Evolutionary conservation across 2,113 vertebrate genomes (phyloP).

Genomic region (Lipotes vexillifer): DNA sequence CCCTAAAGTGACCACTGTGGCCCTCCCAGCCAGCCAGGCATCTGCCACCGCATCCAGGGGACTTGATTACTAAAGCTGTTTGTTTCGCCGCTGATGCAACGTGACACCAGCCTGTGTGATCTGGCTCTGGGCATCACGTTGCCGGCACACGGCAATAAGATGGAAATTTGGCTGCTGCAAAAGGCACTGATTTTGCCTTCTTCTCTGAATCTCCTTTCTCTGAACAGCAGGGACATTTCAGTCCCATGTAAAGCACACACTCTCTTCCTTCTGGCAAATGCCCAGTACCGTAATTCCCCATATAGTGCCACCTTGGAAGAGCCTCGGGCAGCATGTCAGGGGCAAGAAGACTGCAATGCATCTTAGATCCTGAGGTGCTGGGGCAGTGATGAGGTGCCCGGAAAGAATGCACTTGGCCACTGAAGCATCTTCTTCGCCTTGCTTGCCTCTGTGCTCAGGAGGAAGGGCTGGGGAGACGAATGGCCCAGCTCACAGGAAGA

Average conservation of each 20-base stretch:
- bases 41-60: not conserved
- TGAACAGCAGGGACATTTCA: constrained; percentile 59
- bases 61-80: constrained; percentile 31
- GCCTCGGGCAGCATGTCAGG: not conserved
- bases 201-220: constrained; percentile 47
- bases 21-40: not conserved
- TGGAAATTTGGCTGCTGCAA: constrained; percentile 42
- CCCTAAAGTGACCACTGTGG: accelerated
- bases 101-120: not conserved
- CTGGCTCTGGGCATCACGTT: not conserved
- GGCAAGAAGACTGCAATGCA: not conserved
- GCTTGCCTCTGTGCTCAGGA: not conserved
- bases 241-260: constrained; percentile 15
- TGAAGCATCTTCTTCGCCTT: not conserved
- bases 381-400: not conserved
- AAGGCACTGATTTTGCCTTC: constrained; percentile 9
- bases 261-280: constrained; percentile 60
- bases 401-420: not conserved
- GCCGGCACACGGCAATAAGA: not conserved
- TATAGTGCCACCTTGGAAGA: not conserved
- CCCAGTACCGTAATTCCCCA: constrained; percentile 41
- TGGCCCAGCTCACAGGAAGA: not conserved
- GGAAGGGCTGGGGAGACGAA: not conserved
- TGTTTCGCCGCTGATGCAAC: not conserved
- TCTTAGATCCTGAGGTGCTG: not conserved